Base-by-base conservation (phyloP, 2,888 invertebrate genomes). In the Pristionchus exspectatus region DNA sequence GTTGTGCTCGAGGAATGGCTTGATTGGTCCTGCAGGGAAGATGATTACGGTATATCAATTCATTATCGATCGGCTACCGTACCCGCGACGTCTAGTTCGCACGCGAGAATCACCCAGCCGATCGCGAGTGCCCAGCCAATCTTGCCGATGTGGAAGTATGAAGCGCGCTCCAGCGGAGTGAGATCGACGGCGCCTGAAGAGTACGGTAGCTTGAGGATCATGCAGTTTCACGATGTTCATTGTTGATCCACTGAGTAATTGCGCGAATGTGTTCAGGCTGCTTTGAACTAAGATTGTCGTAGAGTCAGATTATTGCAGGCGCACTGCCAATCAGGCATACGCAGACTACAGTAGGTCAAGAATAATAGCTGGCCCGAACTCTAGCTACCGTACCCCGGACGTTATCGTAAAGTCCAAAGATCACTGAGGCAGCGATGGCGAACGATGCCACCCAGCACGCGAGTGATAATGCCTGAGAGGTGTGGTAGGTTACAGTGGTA, bases 21-120 rank as follows among this genome's bases (percentile, higher is more conserved):
- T 69, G 69, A 87, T 69, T 2, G 87, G 87, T 44, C 87, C 87
- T 87, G 69, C 14, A 59, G 9, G 33, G 59, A 85, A 24, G 38
- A 2, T 12, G 50, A 54, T 63, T 83, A 50, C 56, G 83, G 54
- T 30, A 83, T 27, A 33, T 77, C 24, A 7, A 18, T 27, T 9
- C 56, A 27, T 14, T 7, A 50, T 27, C 16, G 44, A 85, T 86
- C 38, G 27, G 16, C 24, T 54, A 87, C 50, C 69, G 87, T 69
- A 87, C 87, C 87, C 24, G 87, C 87, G 4, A n/a, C 27, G 44
- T 87, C 87, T n/a, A 69, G 18, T 12, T 87, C 69, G 30, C 87
- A 87, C 4, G 87, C 87, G n/a, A 87, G 69, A 69, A 87, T 87
- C 18, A 87, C 87, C 87, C 87, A 87, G 0, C 59, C 66, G 0